Conservation (phyloP, 1,140 invertebrate species). For the Tachypleus tridentatus region DNA sequence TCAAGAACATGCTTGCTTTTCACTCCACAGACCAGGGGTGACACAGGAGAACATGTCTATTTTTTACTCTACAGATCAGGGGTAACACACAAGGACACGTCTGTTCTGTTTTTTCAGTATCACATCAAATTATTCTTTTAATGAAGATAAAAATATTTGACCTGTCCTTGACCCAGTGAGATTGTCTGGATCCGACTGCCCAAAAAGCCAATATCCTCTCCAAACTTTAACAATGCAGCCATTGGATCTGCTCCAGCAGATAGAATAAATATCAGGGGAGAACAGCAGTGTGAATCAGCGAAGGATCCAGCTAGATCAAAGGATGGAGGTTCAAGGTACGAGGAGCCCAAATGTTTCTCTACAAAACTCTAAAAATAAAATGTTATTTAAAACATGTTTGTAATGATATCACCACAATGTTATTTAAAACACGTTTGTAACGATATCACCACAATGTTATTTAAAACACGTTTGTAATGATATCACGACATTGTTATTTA, state of each 20-base stretch:
- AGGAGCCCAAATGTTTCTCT: conserved; percentile 35
- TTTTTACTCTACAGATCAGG: too few species aligned
- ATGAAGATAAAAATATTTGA: conserved; percentile 17
- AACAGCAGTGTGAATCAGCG: conserved; percentile 35
- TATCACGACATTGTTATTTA: too few species aligned
- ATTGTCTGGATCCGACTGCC: conserved; percentile 38
- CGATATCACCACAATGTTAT: too few species aligned
- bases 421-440: too few species aligned
- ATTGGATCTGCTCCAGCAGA: conserved; percentile 41
- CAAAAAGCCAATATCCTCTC: conserved; percentile 38
- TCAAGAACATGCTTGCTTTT: too few species aligned
- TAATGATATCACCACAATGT: neutral
- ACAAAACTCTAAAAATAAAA: conserved; percentile 32
- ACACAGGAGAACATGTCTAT: too few species aligned
- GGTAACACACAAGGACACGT: too few species aligned
- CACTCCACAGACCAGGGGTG: too few species aligned
- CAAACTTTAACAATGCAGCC: conserved; percentile 39
- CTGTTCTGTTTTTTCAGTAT: too few species aligned
- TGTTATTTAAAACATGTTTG: neutral
- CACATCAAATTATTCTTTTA: neutral
- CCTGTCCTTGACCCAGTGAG: conserved; percentile 41
- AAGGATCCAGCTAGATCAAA: conserved; percentile 39
- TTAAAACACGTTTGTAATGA: too few species aligned
- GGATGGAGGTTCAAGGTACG: conserved; percentile 39
- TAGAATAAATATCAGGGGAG: conserved; percentile 38